Evolutionary conservation across 1,140 invertebrate species (phyloP).

Genomic region (Drosophila subobscura): DNA sequence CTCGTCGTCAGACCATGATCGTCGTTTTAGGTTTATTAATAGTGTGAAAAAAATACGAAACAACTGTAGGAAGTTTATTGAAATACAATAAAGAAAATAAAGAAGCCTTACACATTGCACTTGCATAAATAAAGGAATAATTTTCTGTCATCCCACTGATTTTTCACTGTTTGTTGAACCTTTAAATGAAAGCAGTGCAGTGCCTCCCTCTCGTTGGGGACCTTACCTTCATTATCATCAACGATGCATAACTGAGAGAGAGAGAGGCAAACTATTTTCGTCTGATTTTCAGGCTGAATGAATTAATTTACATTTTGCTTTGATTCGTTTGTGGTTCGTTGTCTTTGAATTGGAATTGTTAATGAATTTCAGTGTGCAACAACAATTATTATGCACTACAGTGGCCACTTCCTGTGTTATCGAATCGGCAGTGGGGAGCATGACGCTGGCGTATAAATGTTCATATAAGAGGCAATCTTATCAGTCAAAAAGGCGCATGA

Average conservation of each 20-base stretch:
- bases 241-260: conserved; percentile 52
- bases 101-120: conserved; percentile 15
- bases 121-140: conserved; percentile 6
- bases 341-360: conserved; percentile 19
- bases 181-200: conserved; percentile 38
- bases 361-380: conserved; percentile 34
- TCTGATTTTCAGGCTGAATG: conserved; percentile 45
- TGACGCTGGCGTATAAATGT: neutral
- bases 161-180: conserved; percentile 27
- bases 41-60: neutral
- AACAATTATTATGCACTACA: conserved; percentile 5
- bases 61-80: conserved; percentile 33
- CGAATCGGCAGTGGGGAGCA: conserved; percentile 1
- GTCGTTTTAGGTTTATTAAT: conserved; percentile 9
- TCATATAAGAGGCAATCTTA: conserved; percentile 27
- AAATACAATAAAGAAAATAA: neutral
- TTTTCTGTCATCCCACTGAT: neutral
- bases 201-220: conserved; percentile 4
- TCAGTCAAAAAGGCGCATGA: conserved; percentile 29
- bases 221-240: conserved; percentile 32
- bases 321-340: conserved; percentile 12
- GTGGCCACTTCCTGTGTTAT: conserved; percentile 45
- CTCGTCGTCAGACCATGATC: conserved; percentile 2
- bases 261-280: conserved; percentile 39
- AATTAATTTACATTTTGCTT: conserved; percentile 38